Evolutionary conservation across 2,888 invertebrate species (phyloP), one percentile per base, ranked within the genome.

Genomic region (Lasioglossum pauxillum): DNA sequence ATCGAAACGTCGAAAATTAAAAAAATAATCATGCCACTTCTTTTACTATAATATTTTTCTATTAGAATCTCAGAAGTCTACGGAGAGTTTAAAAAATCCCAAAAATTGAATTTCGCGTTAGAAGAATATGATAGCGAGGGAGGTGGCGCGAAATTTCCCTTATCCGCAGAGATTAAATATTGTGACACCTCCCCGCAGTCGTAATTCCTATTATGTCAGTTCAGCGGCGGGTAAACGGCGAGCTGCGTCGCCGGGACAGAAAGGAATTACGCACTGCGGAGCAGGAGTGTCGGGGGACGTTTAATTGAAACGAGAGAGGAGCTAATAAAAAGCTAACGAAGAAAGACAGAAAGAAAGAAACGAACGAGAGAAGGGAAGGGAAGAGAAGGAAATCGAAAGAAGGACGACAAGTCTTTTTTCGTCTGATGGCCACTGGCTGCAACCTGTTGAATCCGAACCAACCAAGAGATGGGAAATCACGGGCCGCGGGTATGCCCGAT

Each of bases 391-490:
- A 89, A 83, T 80, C 64, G 78, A 90, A 86, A 81, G 88, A 87
- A 84, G 89, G 82, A 88, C 80, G 82, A 86, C 83, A 80, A 79
- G 76, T 80, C 86, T 82, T 80, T 80, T 83, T 80, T 57, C 72
- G 72, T 80, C 81, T 82, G 81, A 78, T 86, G 84, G 88, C 86
- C 88, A 82, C 84, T 84, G 87, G 84, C 91, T 90, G 90, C 93
- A 92, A 93, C 93, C 93, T 93, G 93, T 93, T 93, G 93, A 93
- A 87, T 90, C 83, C 67, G 74, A 76, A 71, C 81, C 84, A 78
- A 81, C 71, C 69, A 74, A 82, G 84, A 83, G 82, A 80, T 69
- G 78, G 78, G 75, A 69, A 78, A 83, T 82, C 76, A 82, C 80
- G 44, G 78, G 53, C 5, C 75, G 44, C 69, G 64, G 44, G 76